Percentiles rank a stretch among this genome's conserved stretches.
phyloP scores from a whole-genome alignment of 2,113 vertebrate species.

The Cathartes aura region DNA sequence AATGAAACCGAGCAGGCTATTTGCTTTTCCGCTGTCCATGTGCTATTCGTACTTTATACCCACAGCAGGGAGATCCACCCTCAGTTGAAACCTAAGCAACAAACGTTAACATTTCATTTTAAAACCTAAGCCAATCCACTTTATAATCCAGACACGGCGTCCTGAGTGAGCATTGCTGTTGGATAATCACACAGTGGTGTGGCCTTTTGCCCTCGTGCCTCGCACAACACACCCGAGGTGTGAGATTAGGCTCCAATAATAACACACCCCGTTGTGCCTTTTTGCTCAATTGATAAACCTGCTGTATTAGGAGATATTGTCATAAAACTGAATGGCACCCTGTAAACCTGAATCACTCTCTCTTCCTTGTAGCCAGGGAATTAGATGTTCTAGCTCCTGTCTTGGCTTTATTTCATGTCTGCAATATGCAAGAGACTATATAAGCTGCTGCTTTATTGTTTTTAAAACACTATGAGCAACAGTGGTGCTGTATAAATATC shows the following conservation, averaged over 20 bases:
- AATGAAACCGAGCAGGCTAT: accelerated
- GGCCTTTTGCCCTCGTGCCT: constrained; percentile 61
- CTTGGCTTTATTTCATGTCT: constrained; percentile 61
- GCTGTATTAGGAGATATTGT: constrained; percentile 68
- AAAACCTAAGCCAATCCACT: constrained; percentile 51
- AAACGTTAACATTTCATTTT: constrained; percentile 37
- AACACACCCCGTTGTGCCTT: constrained; percentile 65
- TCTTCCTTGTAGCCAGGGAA: constrained; percentile 40
- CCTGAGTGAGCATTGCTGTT: constrained; percentile 46
- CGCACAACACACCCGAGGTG: constrained; percentile 58
- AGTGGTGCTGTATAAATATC: constrained; percentile 23
- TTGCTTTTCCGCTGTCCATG: accelerated
- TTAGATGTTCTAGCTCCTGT: constrained; percentile 44
- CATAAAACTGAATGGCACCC: constrained; percentile 72
- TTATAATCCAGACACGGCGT: constrained; percentile 57
- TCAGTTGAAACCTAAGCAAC: not conserved
- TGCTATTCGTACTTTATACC: not conserved
- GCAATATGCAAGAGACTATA: constrained; percentile 60
- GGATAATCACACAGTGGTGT: constrained; percentile 57
- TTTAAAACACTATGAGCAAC: constrained; percentile 48
- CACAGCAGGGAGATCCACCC: not conserved
- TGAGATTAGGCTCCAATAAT: constrained; percentile 68
- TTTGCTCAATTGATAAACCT: constrained; percentile 68
- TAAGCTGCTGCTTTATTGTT: constrained; percentile 58
- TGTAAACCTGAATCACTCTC: constrained; percentile 68